Conservation (phyloP, 2,888 invertebrate species). For the Leptarthrus brevirostris region DNA sequence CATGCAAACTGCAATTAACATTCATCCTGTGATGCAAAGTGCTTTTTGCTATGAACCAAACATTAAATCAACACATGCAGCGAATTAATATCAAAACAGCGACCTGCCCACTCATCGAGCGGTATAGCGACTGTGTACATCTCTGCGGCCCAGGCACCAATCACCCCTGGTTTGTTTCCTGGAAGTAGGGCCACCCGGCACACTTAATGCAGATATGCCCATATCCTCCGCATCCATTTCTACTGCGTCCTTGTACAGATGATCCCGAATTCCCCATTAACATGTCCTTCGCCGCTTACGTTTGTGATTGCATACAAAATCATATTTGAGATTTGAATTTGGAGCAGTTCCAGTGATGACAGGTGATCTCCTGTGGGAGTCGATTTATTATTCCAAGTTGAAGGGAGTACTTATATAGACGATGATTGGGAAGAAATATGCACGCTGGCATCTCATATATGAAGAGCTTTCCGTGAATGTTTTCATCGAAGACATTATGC, state of each 20-base stretch:
- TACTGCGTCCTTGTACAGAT: slow-evolving; percentile 5
- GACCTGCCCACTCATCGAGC: background rate
- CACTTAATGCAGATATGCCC: background rate
- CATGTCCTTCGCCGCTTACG: slow-evolving; percentile 6
- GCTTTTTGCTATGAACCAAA: slow-evolving; percentile 39
- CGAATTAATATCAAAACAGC: slow-evolving; percentile 41
- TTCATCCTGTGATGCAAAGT: slow-evolving; percentile 40
- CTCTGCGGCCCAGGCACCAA: background rate
- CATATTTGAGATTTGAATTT: slow-evolving; percentile 15
- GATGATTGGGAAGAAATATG: background rate
- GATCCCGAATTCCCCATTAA: slow-evolving; percentile 20
- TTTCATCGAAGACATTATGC: slow-evolving; percentile 3
- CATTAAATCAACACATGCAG: slow-evolving; percentile 43
- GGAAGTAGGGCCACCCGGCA: too few species aligned
- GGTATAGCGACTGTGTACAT: too few species aligned
- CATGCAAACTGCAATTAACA: slow-evolving; percentile 41
- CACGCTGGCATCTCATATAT: slow-evolving; percentile 19
- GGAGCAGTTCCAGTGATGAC: background rate
- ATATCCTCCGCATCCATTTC: background rate
- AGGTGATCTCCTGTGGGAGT: slow-evolving; percentile 1
- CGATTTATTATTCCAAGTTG: slow-evolving; percentile 23
- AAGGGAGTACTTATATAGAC: background rate
- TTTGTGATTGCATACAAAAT: slow-evolving; percentile 28
- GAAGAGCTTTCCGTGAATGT: slow-evolving; percentile 16
- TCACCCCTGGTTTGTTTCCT: background rate